These are phyloP conservation scores for Aporophyla nigra DNA, from an alignment of 2,888 invertebrate species.

Conservation along the genomic window DNA sequence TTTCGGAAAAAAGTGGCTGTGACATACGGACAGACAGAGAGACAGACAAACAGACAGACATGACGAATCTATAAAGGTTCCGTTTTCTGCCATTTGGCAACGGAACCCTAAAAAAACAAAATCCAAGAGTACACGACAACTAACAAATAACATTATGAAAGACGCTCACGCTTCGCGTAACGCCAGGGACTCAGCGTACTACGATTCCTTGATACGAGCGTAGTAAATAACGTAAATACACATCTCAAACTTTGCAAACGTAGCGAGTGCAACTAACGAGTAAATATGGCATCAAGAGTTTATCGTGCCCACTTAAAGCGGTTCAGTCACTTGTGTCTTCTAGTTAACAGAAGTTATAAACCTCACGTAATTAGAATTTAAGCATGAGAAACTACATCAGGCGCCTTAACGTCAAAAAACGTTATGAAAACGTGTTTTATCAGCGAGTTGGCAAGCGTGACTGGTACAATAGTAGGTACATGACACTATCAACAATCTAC, in stretches of 20 bases:
- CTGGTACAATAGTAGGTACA: constrained; percentile 30
- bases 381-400: not conserved
- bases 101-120: too few species aligned
- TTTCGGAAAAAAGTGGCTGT: too few species aligned
- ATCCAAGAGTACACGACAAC: not conserved
- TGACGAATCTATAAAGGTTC: too few species aligned
- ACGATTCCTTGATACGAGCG: not conserved
- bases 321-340: not conserved
- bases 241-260: not conserved
- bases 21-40: too few species aligned
- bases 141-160: not conserved
- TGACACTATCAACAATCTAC: constrained; percentile 40
- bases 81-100: too few species aligned
- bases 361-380: constrained; percentile 1
- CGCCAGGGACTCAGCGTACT: not conserved
- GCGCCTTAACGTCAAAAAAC: constrained; percentile 6
- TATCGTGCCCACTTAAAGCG: not conserved
- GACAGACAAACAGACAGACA: too few species aligned
- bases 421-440: constrained; percentile 45
- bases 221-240: not conserved
- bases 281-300: constrained; percentile 4
- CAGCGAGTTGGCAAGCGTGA: constrained; percentile 38
- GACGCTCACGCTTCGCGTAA: not conserved
- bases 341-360: not conserved
- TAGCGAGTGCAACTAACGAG: not conserved